Evolutionary conservation across 2,888 invertebrate species (phyloP).

Genomic region (Rhorus exstirpatorius): DNA sequence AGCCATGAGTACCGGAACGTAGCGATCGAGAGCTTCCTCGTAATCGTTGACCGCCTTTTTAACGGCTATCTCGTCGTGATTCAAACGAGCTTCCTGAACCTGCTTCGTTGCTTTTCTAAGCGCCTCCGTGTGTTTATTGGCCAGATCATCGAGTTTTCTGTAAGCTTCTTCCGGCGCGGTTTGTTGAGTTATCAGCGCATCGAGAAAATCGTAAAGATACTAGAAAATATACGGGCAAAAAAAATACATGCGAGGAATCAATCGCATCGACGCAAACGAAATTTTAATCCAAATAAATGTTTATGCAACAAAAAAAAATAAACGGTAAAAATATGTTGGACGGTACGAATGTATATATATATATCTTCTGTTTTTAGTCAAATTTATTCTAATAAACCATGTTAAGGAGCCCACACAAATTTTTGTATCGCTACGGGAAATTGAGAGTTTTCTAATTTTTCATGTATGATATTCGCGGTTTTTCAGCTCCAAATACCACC

Average conservation of each 20-base stretch:
- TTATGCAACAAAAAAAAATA: too few relatives aligned
- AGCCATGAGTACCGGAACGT: slow-evolving; percentile 99
- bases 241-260: not conserved
- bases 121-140: slow-evolving; percentile 95
- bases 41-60: slow-evolving; percentile 97
- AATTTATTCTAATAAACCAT: too few relatives aligned
- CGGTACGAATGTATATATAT: too few relatives aligned
- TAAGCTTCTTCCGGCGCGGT: slow-evolving; percentile 98
- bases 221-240: slow-evolving; percentile 81
- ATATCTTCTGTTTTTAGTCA: too few relatives aligned
- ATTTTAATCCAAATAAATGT: too few relatives aligned
- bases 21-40: slow-evolving; percentile 96
- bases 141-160: slow-evolving; percentile 97
- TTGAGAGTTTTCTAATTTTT: too few relatives aligned
- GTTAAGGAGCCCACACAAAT: too few relatives aligned
- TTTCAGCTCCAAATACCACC: too few relatives aligned
- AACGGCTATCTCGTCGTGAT: slow-evolving; percentile 95
- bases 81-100: slow-evolving; percentile 96
- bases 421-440: too few relatives aligned
- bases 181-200: slow-evolving; percentile 98
- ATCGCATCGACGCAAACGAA: too few relatives aligned
- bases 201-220: slow-evolving; percentile 97
- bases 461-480: too few relatives aligned
- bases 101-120: slow-evolving; percentile 97
- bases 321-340: too few relatives aligned